Conservation (phyloP, 2,888 invertebrate genomes). For the Epiperipatus broadwayi region DNA sequence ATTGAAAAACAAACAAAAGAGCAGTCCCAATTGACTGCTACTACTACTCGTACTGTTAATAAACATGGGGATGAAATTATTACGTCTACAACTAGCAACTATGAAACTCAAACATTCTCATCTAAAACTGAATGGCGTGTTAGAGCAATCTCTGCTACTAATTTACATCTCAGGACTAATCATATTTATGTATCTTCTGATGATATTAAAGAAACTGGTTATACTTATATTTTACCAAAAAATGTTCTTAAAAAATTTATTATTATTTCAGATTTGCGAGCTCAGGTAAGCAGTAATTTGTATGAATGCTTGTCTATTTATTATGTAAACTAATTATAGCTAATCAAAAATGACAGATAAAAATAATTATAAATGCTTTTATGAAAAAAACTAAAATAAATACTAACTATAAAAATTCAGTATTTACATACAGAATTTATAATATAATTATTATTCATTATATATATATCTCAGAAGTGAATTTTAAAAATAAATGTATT, state of each 20-base stretch:
- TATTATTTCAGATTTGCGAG: constrained; percentile 89
- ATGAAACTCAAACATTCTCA: constrained; percentile 93
- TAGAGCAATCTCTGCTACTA: constrained; percentile 91
- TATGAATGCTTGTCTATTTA: not conserved
- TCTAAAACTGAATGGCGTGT: constrained; percentile 97
- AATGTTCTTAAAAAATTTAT: constrained; percentile 98
- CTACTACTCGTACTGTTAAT: constrained; percentile 93
- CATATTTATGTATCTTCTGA: constrained; percentile 98
- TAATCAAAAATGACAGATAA: no score
- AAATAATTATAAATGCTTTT: no score
- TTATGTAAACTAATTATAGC: no score
- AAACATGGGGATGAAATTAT: constrained; percentile 99
- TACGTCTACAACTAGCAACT: constrained; percentile 94
- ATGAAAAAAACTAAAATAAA: no score
- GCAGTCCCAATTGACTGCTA: constrained; percentile 91
- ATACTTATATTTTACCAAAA: constrained; percentile 62
- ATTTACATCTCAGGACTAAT: constrained; percentile 86
- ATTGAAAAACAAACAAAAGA: constrained; percentile 99
- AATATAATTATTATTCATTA: no score
- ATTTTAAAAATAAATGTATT: no score
- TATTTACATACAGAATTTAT: no score
- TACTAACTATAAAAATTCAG: no score
- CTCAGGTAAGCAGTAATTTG: constrained; percentile 60
- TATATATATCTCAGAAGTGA: no score
- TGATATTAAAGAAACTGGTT: constrained; percentile 97